Evolutionary conservation across 2,888 invertebrate genomes (phyloP).

Genomic region (Cheilosia grossa): DNA sequence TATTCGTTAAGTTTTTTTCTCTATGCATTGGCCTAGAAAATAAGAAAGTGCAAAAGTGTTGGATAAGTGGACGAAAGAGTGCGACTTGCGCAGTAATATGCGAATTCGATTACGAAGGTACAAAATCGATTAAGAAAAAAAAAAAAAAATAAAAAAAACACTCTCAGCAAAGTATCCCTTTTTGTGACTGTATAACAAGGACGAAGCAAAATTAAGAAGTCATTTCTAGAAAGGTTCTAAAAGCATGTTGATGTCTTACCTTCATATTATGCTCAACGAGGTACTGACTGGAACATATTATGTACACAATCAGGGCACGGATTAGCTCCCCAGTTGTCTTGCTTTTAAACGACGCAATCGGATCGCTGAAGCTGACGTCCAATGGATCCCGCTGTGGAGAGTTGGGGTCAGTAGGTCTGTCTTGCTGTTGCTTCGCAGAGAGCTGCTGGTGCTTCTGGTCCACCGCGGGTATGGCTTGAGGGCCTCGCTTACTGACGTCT

Average conservation of each 20-base stretch:
- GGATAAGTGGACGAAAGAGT: constrained; percentile 26
- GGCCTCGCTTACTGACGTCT: constrained; percentile 14
- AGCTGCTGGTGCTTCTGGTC: constrained; percentile 28
- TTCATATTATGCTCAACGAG: constrained; percentile 96
- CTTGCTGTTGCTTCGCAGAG: not conserved
- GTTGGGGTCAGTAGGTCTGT: constrained; percentile 76
- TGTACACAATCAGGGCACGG: constrained; percentile 95
- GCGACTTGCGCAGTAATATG: constrained; percentile 48
- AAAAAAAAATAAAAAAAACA: no score
- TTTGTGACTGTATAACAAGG: constrained; percentile 36
- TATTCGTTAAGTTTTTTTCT: constrained; percentile 51
- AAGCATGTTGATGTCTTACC: constrained; percentile 86
- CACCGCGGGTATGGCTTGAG: constrained; percentile 27
- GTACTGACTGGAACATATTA: constrained; percentile 93
- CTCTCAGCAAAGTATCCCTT: constrained; percentile 61
- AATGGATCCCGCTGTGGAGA: constrained; percentile 86
- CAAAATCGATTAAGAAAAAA: constrained; percentile 60
- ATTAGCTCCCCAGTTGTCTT: constrained; percentile 96
- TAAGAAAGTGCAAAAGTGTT: constrained; percentile 1
- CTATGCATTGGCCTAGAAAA: constrained; percentile 38
- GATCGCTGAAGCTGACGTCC: constrained; percentile 94
- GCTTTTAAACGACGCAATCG: constrained; percentile 96
- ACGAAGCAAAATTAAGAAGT: constrained; percentile 35
- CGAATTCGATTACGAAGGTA: not conserved
- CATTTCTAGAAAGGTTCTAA: constrained; percentile 61